A percentile compares a stretch with the other conserved stretches of the same genome.
Conservation (phyloP, 2,113 vertebrate genomes). For the Loxodonta africana region DNA sequence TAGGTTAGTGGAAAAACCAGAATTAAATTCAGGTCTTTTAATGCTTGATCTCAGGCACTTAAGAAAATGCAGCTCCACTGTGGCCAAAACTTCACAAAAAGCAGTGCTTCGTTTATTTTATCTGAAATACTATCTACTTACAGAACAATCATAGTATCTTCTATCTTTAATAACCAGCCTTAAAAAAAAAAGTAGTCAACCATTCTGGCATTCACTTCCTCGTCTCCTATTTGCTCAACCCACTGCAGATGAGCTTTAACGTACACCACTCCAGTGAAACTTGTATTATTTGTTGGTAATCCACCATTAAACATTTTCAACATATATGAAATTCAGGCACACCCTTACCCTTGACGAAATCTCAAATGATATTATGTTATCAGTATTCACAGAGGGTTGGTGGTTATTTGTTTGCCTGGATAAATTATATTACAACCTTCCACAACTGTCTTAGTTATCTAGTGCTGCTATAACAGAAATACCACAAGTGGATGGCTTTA, state of each 20-base stretch:
- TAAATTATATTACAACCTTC: conserved; percentile 47
- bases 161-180: conserved; percentile 1
- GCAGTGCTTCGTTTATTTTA: neutral
- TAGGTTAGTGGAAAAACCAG: neutral
- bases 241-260: neutral
- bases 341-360: conserved; percentile 2
- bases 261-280: neutral
- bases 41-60: neutral
- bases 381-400: neutral
- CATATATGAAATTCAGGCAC: conserved; percentile 19
- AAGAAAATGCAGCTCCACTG: conserved; percentile 13
- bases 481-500: no score
- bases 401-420: neutral
- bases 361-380: neutral
- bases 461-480: no score
- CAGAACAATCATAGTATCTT: neutral
- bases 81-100: neutral
- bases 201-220: neutral
- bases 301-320: neutral
- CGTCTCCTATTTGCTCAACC: neutral
- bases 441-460: neutral
- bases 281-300: neutral
- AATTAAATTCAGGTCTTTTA: neutral
- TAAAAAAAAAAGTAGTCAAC: neutral
- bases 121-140: neutral